phyloP scores from a whole-genome alignment of 2,888 invertebrate species.

The Plagiodera versicolora region DNA sequence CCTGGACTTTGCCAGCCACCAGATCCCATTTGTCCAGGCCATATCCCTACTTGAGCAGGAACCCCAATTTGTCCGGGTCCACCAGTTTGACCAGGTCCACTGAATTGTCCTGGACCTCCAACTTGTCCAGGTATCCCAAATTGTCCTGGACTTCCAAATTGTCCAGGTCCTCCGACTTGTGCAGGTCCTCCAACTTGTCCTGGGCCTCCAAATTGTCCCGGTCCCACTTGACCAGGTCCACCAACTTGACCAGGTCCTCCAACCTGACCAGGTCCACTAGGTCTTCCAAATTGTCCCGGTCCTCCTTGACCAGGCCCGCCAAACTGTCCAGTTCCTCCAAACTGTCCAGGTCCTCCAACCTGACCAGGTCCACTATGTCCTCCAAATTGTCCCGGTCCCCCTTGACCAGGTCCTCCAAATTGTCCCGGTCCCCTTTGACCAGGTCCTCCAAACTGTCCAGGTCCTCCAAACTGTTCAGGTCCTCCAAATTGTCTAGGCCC shows the following conservation, averaged over 20 bases:
- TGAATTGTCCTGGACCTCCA: constrained; percentile 7
- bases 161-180: constrained; percentile 24
- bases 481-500: constrained; percentile 3
- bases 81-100: constrained; percentile 20
- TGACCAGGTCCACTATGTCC: constrained; percentile 19
- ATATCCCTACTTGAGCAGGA: constrained; percentile 13
- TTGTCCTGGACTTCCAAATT: constrained; percentile 1
- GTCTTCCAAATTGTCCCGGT: constrained; percentile 17
- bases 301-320: background rate
- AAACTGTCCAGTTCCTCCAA: background rate
- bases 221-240: constrained; percentile 24
- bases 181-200: constrained; percentile 22
- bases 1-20: constrained; percentile 23
- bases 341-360: constrained; percentile 7
- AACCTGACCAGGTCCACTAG: constrained; percentile 22
- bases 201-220: constrained; percentile 14
- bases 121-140: constrained; percentile 24
- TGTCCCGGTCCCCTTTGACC: constrained; percentile 14
- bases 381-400: constrained; percentile 15
- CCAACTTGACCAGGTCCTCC: constrained; percentile 18
- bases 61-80: constrained; percentile 13
- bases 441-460: background rate
- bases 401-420: constrained; percentile 25
- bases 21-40: constrained; percentile 13
- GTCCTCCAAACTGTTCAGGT: constrained; percentile 6